Evolutionary conservation across 2,113 vertebrate genomes (phyloP).

Genomic region (Mesocricetus auratus): DNA sequence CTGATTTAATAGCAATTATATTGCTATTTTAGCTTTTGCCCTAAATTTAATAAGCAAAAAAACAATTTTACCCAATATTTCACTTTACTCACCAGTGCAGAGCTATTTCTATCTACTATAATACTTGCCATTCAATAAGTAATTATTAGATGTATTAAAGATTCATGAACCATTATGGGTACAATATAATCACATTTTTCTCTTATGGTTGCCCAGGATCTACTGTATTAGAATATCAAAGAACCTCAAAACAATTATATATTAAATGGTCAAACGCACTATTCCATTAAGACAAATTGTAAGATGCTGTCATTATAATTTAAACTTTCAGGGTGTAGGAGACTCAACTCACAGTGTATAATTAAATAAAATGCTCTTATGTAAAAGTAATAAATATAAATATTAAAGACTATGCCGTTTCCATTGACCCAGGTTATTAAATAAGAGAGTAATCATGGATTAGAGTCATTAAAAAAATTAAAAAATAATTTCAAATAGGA

Average conservation of each 20-base stretch:
- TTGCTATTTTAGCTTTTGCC: background rate
- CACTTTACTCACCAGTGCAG: background rate
- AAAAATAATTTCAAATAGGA: conserved; percentile 3
- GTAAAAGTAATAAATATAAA: background rate
- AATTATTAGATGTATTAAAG: conserved; percentile 27
- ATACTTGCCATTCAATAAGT: background rate
- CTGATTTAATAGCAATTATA: conserved; percentile 38
- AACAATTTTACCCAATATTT: conserved; percentile 48
- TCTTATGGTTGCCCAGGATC: background rate
- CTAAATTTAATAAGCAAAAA: conserved; percentile 64
- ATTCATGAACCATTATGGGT: background rate
- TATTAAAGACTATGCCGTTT: background rate
- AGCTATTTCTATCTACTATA: background rate
- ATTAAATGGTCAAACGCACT: background rate
- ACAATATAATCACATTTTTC: background rate
- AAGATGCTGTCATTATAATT: conserved; percentile 7
- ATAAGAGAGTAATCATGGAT: background rate
- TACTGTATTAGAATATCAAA: conserved; percentile 6
- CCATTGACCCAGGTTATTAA: background rate
- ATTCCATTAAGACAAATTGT: background rate
- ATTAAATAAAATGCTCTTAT: background rate
- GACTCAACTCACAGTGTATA: background rate
- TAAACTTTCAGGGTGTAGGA: background rate
- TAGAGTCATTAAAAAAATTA: conserved; percentile 12
- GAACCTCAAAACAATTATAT: conserved; percentile 22